These are phyloP conservation scores for Drosophila putrida DNA, from an alignment of 2,888 invertebrate genomes.

Conservation along the genomic window DNA sequence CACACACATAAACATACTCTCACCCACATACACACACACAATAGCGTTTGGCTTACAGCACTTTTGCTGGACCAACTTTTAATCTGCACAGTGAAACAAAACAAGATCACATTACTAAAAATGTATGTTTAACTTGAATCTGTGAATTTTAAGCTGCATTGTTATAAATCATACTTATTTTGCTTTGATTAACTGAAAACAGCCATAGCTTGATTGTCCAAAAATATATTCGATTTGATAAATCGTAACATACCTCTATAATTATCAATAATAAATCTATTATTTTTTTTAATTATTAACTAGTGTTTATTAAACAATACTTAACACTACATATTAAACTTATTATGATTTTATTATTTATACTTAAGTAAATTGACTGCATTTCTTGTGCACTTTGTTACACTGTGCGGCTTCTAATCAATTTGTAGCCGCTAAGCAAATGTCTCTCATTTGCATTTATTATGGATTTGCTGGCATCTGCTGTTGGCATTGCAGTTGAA, in stretches of 20 bases:
- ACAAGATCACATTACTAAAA: not conserved
- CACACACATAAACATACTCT: slow-evolving; percentile 33
- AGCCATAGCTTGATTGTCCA: no score
- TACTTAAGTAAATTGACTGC: not conserved
- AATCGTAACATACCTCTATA: no score
- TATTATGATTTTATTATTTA: no score
- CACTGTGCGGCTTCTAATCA: slow-evolving; percentile 78
- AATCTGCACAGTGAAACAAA: slow-evolving; percentile 48
- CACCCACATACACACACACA: slow-evolving; percentile 28
- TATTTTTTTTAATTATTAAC: no score
- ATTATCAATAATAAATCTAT: no score
- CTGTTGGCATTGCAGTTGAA: slow-evolving; percentile 78
- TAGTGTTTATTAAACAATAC: no score
- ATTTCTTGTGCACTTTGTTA: not conserved
- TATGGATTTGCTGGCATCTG: slow-evolving; percentile 76
- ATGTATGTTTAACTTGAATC: not conserved
- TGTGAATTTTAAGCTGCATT: no score
- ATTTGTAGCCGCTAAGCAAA: slow-evolving; percentile 79
- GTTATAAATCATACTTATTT: no score
- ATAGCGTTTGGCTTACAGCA: slow-evolving; percentile 44
- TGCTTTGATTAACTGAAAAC: no score
- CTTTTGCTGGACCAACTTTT: slow-evolving; percentile 68
- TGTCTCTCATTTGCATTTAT: slow-evolving; percentile 82
- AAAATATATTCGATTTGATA: no score
- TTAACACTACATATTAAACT: no score